phyloP scores from a whole-genome alignment of 2,888 invertebrate genomes.

The Dasysyrphus tricinctus region DNA sequence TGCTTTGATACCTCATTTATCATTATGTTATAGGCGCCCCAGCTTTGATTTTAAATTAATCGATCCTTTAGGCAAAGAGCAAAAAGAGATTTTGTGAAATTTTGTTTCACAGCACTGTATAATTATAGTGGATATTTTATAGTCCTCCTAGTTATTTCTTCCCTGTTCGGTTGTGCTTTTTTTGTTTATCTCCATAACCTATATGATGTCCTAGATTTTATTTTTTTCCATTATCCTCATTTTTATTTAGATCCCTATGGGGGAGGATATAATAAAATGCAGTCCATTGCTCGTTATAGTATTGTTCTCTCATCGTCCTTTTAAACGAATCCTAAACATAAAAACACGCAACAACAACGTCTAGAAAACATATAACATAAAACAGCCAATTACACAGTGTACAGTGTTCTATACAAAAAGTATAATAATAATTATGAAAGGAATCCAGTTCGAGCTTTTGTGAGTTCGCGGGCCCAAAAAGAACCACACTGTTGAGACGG shows the following conservation, averaged over 20 bases:
- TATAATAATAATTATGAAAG: slow-evolving; percentile 73
- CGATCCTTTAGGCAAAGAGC: no score
- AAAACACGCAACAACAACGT: slow-evolving; percentile 18
- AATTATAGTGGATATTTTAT: neutral
- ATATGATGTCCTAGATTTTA: slow-evolving; percentile 73
- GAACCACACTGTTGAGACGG: slow-evolving; percentile 25
- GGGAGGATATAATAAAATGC: slow-evolving; percentile 70
- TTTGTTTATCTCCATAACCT: slow-evolving; percentile 58
- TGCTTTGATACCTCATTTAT: no score
- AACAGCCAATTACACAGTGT: slow-evolving; percentile 68
- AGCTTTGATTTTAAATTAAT: no score
- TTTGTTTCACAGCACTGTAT: slow-evolving; percentile 2
- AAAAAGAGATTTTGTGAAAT: neutral
- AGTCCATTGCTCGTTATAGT: slow-evolving; percentile 73
- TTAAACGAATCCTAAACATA: slow-evolving; percentile 20
- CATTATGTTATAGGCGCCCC: no score
- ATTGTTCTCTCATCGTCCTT: slow-evolving; percentile 67
- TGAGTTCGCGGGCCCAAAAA: slow-evolving; percentile 44
- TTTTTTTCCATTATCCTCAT: slow-evolving; percentile 68
- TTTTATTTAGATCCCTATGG: slow-evolving; percentile 71
- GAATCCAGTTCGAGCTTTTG: slow-evolving; percentile 64
- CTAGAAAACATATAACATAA: slow-evolving; percentile 14
- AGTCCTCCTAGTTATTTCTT: slow-evolving; percentile 9
- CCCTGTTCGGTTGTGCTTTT: neutral
- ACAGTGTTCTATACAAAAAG: slow-evolving; percentile 60